These are phyloP conservation scores for Regulus satrapa DNA, from an alignment of 2,113 vertebrate species.

Conservation along the genomic window DNA sequence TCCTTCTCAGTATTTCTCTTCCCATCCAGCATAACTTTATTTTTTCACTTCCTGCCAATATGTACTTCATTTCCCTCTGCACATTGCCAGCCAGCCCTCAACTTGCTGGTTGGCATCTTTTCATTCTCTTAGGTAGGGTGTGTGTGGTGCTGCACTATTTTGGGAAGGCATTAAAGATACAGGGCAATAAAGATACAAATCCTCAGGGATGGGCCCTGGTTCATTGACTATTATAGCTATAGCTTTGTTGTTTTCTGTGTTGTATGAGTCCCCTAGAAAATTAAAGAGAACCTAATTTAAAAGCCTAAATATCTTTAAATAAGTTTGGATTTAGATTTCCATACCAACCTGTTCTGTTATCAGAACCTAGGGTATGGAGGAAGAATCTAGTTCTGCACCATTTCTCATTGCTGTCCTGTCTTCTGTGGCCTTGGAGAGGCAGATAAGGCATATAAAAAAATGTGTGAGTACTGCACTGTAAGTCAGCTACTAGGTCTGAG, in stretches of 20 bases:
- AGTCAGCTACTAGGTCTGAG: background rate
- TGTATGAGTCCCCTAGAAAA: background rate
- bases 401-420: background rate
- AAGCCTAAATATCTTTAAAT: background rate
- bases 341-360: background rate
- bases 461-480: background rate
- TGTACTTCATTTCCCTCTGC: background rate
- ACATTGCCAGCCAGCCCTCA: background rate
- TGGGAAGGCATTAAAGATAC: background rate
- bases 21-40: background rate
- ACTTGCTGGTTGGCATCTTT: background rate
- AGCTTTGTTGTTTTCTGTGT: background rate
- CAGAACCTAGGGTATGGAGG: background rate
- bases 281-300: background rate
- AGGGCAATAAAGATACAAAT: background rate
- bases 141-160: background rate
- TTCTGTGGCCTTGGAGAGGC: background rate
- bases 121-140: background rate
- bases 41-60: slow-evolving; percentile 3
- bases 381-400: background rate
- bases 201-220: background rate
- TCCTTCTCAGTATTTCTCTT: slow-evolving; percentile 9
- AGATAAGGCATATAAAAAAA: background rate
- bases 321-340: background rate
- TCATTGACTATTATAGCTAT: background rate